These are phyloP conservation scores for Drosophila atripex DNA, from an alignment of 2,888 invertebrate genomes.

Conservation along the genomic window DNA sequence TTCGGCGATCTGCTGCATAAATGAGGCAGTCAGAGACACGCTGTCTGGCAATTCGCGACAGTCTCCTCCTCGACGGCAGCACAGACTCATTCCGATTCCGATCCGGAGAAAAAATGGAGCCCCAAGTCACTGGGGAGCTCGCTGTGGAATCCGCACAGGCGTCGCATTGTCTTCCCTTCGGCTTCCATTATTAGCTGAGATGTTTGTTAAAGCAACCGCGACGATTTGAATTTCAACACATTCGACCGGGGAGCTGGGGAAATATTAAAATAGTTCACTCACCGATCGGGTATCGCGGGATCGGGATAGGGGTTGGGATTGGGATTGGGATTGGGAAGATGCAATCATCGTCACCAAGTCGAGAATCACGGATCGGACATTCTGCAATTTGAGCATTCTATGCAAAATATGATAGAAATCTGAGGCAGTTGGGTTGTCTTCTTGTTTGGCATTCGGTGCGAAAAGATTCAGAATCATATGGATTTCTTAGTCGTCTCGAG, in stretches of 20 bases:
- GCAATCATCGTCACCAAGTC: conserved; percentile 24
- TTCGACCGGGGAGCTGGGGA: conserved; percentile 30
- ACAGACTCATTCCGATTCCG: conserved; percentile 12
- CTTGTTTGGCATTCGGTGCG: conserved; percentile 63
- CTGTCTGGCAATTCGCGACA: conserved; percentile 68
- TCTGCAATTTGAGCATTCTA: conserved; percentile 66
- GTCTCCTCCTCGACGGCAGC: conserved; percentile 22
- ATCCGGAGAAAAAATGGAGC: conserved; percentile 49
- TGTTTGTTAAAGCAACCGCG: conserved; percentile 70
- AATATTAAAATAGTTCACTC: conserved; percentile 71
- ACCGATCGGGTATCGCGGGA: conserved; percentile 40
- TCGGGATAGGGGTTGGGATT: not conserved
- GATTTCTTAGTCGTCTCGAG: conserved; percentile 32
- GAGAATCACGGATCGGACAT: conserved; percentile 1
- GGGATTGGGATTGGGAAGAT: conserved; percentile 1
- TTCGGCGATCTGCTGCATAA: conserved; percentile 73
- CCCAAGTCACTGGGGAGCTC: conserved; percentile 60
- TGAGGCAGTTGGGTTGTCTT: conserved; percentile 11
- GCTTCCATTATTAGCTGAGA: conserved; percentile 69
- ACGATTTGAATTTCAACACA: conserved; percentile 65
- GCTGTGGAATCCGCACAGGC: conserved; percentile 45
- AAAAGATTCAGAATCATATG: conserved; percentile 67
- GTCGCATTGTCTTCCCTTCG: conserved; percentile 66
- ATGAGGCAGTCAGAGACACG: conserved; percentile 76
- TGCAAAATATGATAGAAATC: conserved; percentile 78